phyloP scores from a whole-genome alignment of 2,888 invertebrate species.

The Hypomecis atomaria region DNA sequence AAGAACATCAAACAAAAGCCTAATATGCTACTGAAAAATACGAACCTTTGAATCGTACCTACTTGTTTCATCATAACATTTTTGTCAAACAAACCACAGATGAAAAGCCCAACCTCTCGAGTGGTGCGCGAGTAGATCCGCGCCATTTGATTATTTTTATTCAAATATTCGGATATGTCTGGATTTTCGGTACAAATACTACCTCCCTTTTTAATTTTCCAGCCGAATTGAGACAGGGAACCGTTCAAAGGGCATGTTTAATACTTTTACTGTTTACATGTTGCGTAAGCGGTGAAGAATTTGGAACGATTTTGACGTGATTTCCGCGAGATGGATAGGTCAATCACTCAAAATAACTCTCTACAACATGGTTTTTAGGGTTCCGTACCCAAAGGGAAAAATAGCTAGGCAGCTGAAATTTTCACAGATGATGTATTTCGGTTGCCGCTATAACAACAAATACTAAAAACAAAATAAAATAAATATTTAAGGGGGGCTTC shows the following conservation, averaged over 20 bases:
- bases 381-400: too few species aligned
- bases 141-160: constrained; percentile 37
- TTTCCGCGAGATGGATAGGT: not conserved
- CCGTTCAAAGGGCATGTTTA: constrained; percentile 40
- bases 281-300: constrained; percentile 24
- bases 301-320: constrained; percentile 13
- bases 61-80: constrained; percentile 32
- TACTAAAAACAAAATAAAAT: too few species aligned
- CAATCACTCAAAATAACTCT: not conserved
- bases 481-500: too few species aligned
- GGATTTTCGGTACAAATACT: constrained; percentile 34
- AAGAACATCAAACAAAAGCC: constrained; percentile 32
- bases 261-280: constrained; percentile 36
- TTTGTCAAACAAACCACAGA: constrained; percentile 33
- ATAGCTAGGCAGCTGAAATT: too few species aligned
- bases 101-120: constrained; percentile 22
- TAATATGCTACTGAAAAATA: constrained; percentile 27
- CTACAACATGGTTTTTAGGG: not conserved
- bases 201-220: constrained; percentile 39
- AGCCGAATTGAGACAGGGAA: constrained; percentile 24
- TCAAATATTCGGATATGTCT: constrained; percentile 39
- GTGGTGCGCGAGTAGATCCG: constrained; percentile 27
- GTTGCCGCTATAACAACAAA: too few species aligned
- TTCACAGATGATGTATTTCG: too few species aligned
- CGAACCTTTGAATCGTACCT: constrained; percentile 26